These are phyloP conservation scores for Platerodrilus igneus DNA, from an alignment of 2,888 invertebrate genomes.

Conservation along the genomic window DNA sequence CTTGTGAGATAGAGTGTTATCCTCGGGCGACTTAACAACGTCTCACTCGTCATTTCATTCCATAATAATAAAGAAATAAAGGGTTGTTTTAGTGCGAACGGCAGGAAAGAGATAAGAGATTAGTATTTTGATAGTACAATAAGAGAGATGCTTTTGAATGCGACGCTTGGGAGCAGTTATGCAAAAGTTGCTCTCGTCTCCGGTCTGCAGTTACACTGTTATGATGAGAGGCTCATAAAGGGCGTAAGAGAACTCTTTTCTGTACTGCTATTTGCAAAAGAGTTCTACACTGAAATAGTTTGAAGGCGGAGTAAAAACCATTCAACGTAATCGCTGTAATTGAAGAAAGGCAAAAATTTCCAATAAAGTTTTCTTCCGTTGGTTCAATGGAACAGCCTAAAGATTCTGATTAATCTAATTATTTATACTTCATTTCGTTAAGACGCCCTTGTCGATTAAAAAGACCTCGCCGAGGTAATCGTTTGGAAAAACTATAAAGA, in stretches of 20 bases:
- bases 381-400: too few species aligned
- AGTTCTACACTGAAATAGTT: too few species aligned
- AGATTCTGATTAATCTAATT: constrained; percentile 21
- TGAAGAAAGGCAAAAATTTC: too few species aligned
- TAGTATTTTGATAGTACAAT: constrained; percentile 28
- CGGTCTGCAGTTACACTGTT: constrained; percentile 41
- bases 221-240: constrained; percentile 42
- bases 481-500: constrained; percentile 20
- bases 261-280: too few species aligned
- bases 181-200: constrained; percentile 44
- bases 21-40: constrained; percentile 31
- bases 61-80: constrained; percentile 40
- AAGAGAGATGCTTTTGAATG: constrained; percentile 37
- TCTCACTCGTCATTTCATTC: constrained; percentile 29
- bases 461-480: constrained; percentile 20
- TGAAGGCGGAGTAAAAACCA: too few species aligned
- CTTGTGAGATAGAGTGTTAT: constrained; percentile 23
- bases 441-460: constrained; percentile 18
- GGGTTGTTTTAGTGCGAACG: constrained; percentile 24
- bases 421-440: constrained; percentile 21
- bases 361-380: too few species aligned
- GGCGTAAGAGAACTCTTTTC: constrained; percentile 35
- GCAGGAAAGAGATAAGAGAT: constrained; percentile 34
- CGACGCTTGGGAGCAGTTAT: constrained; percentile 47
- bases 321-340: too few species aligned